A percentile compares a stretch with the other conserved stretches of the same genome.
Evolutionary conservation across 1,140 invertebrate species (phyloP).

Genomic region (Polypedilum vanderplanki): DNA sequence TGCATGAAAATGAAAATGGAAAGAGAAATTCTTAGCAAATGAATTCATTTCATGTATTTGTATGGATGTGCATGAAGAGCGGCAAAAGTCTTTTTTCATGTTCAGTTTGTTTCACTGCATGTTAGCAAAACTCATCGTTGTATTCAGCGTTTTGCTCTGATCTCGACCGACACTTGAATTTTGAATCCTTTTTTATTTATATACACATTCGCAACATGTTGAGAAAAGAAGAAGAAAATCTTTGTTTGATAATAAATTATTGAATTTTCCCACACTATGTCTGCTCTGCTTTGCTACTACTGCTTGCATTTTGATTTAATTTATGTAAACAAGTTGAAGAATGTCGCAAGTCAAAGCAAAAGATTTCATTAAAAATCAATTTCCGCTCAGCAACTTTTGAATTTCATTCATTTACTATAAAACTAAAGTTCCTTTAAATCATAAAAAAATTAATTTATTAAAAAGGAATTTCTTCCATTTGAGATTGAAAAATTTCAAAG

Average conservation of each 20-base stretch:
- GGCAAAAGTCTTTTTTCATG: slow-evolving; percentile 8
- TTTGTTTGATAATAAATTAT: neutral
- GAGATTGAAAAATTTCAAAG: too few species aligned
- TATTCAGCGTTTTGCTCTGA: neutral
- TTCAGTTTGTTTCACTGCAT: neutral
- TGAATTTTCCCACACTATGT: slow-evolving; percentile 12
- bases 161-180: neutral
- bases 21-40: slow-evolving; percentile 12
- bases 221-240: neutral
- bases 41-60: neutral
- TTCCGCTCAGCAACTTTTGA: too few species aligned
- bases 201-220: neutral
- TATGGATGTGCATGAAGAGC: neutral
- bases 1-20: neutral
- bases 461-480: too few species aligned
- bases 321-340: too few species aligned
- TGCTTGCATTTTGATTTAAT: neutral
- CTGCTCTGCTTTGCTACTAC: neutral
- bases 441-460: too few species aligned
- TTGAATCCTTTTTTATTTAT: neutral
- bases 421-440: too few species aligned
- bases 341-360: too few species aligned
- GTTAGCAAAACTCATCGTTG: neutral
- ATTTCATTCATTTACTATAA: too few species aligned
- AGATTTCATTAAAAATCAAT: too few species aligned